Evolutionary conservation across 2,888 invertebrate genomes (phyloP).

Genomic region (Sepiola atlantica): DNA sequence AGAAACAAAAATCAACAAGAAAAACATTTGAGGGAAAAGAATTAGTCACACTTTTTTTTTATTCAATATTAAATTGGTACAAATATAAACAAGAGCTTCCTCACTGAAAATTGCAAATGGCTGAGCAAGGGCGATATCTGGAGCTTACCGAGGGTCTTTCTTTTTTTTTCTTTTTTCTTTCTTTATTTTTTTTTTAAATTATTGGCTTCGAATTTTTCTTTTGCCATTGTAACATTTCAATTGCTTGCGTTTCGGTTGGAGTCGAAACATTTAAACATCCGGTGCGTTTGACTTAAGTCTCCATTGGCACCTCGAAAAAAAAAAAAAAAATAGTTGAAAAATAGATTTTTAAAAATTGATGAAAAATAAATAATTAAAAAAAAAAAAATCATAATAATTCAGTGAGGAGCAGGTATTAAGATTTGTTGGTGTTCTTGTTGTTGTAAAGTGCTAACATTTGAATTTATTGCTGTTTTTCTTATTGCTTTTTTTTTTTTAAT

Average conservation of each 20-base stretch:
- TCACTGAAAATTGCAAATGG: not conserved
- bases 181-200: not conserved
- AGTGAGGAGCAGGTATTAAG: not conserved
- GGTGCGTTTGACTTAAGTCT: not conserved
- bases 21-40: not conserved
- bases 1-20: not conserved
- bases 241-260: not conserved
- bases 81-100: not conserved
- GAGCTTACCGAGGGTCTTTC: not conserved
- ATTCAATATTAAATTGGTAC: not conserved
- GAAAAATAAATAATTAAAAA: not conserved
- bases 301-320: not conserved
- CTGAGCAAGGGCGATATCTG: not conserved
- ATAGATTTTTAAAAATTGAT: not conserved
- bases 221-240: not conserved
- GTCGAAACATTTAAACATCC: not conserved
- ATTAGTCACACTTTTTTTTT: constrained; percentile 43
- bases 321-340: not conserved
- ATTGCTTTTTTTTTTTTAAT: not conserved
- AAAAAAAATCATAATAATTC: not conserved
- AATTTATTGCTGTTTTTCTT: not conserved
- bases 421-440: no score
- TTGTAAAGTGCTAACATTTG: not conserved
- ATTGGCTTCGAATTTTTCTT: not conserved
- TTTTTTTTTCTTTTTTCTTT: no score